phyloP scores from a whole-genome alignment of 2,113 vertebrate genomes.

The Heliornis fulica region DNA sequence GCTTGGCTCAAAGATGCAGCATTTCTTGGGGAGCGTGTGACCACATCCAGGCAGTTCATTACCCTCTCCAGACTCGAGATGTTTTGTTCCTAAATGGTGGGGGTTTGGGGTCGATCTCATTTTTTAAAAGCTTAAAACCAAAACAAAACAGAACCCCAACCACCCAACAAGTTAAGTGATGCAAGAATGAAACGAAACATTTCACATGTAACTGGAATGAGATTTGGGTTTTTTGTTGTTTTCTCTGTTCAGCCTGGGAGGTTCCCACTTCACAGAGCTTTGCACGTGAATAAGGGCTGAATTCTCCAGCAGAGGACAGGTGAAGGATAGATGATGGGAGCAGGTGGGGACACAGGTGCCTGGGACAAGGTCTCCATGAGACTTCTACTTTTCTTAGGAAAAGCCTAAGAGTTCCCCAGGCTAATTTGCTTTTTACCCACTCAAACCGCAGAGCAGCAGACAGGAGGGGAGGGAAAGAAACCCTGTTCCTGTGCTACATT shows the following conservation, averaged over 20 bases:
- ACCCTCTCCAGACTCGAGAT: neutral
- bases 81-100: neutral
- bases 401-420: neutral
- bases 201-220: neutral
- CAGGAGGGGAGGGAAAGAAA: neutral
- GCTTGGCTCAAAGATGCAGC: neutral
- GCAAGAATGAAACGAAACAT: neutral
- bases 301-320: rapidly evolving
- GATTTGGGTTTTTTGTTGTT: neutral
- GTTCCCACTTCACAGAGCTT: neutral
- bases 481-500: neutral
- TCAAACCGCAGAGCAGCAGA: neutral
- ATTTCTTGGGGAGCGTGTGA: neutral
- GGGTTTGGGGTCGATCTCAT: neutral
- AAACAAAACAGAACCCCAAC: too few relatives aligned
- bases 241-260: neutral
- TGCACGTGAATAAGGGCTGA: neutral
- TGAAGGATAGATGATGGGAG: neutral
- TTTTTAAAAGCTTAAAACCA: neutral
- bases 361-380: neutral
- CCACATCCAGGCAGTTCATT: neutral
- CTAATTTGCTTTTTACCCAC: neutral
- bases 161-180: neutral
- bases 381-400: neutral
- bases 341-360: neutral